Evolutionary conservation across 2,113 vertebrate species (phyloP).

Genomic region (Empidonax alnorum): DNA sequence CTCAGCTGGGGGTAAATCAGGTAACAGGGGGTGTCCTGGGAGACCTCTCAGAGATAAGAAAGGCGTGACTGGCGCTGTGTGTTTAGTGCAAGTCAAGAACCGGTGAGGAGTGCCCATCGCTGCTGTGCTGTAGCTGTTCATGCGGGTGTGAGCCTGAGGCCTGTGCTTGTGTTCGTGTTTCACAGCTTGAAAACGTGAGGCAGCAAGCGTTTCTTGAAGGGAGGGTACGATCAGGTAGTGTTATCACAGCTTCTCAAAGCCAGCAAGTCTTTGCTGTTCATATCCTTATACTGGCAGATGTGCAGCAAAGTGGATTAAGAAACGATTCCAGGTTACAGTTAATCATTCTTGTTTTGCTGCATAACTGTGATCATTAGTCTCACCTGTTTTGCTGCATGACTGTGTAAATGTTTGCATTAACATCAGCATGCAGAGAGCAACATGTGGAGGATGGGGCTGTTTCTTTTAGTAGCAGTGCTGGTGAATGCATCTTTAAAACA

Average conservation of each 20-base stretch:
- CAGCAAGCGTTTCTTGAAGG: not conserved
- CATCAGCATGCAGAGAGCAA: not conserved
- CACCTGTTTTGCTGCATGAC: not conserved
- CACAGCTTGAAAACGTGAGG: not conserved
- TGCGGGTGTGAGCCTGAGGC: not conserved
- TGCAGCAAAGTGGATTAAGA: not conserved
- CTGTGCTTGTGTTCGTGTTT: fast-evolving
- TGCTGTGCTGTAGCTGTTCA: not conserved
- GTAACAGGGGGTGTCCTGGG: not conserved
- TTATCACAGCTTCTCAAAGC: not conserved
- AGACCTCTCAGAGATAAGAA: fast-evolving
- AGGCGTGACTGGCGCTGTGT: fast-evolving
- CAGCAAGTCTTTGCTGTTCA: not conserved
- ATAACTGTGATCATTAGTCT: not conserved
- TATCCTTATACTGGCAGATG: not conserved
- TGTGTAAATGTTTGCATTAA: not conserved
- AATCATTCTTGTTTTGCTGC: not conserved
- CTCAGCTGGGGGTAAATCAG: not conserved
- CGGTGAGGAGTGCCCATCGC: fast-evolving
- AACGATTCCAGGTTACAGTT: not conserved
- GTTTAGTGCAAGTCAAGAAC: no score
- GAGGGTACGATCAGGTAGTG: not conserved
- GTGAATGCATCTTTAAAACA: not conserved
- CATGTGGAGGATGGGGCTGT: no score
- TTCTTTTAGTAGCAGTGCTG: not conserved